Evolutionary conservation across 2,113 vertebrate species (phyloP).

Genomic region (Noctilio leporinus): DNA sequence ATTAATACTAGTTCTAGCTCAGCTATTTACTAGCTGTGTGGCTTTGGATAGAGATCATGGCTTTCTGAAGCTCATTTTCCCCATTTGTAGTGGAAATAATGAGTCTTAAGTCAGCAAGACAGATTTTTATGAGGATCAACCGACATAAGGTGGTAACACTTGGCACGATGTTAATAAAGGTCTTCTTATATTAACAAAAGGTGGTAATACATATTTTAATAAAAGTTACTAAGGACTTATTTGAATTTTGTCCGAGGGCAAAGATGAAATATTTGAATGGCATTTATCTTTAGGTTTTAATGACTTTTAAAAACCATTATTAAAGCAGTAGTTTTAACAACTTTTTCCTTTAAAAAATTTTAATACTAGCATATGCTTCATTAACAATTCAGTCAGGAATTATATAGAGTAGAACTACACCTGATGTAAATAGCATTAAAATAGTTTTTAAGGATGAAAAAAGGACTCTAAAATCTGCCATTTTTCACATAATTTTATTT

Average conservation of each 20-base stretch:
- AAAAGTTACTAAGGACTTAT: background rate
- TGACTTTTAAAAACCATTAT: background rate
- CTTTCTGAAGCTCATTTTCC: background rate
- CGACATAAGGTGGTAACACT: background rate
- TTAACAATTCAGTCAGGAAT: background rate
- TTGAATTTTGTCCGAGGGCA: background rate
- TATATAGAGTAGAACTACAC: background rate
- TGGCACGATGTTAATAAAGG: background rate
- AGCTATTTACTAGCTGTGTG: background rate
- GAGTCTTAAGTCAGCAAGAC: background rate
- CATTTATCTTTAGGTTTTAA: slow-evolving; percentile 25
- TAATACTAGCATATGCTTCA: background rate
- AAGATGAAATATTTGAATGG: background rate
- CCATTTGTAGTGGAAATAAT: background rate
- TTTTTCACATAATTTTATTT: slow-evolving; percentile 18
- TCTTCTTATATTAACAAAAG: background rate
- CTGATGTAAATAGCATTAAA: background rate
- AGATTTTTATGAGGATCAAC: background rate
- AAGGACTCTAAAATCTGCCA: background rate
- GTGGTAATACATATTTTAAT: background rate
- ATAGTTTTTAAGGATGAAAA: background rate
- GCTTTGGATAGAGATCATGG: background rate
- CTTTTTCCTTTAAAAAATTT: background rate
- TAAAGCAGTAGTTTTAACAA: background rate
- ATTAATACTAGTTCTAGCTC: background rate